phyloP scores from a whole-genome alignment of 2,113 vertebrate genomes.

The Chamaetylas fuelleborni region DNA sequence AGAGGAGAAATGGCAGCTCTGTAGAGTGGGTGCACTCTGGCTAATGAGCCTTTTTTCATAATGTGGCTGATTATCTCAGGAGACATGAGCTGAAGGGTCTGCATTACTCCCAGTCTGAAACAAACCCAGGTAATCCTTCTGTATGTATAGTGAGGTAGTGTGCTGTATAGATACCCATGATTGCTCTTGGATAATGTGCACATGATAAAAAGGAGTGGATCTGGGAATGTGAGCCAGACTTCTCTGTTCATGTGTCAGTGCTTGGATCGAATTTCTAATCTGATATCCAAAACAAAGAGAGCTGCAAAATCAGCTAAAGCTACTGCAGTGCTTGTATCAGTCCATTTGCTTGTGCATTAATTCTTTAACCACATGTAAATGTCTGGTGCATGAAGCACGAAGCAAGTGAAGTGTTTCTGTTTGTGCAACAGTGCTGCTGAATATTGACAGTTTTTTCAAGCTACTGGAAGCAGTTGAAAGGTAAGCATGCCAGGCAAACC shows the following conservation, averaged over 20 bases:
- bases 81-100: not conserved
- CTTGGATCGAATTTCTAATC: not conserved
- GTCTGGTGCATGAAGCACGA: not conserved
- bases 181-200: not conserved
- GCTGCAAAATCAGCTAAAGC: not conserved
- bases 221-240: not conserved
- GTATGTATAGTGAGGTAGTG: not conserved
- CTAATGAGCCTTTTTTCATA: not conserved
- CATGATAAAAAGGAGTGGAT: not conserved
- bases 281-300: not conserved
- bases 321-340: not conserved
- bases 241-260: not conserved
- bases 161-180: not conserved
- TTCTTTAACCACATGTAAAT: not conserved
- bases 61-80: not conserved
- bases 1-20: not conserved
- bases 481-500: not conserved
- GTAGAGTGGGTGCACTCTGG: not conserved
- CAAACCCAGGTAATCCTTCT: not conserved
- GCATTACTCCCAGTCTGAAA: not conserved
- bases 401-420: not conserved
- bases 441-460: conserved; percentile 6
- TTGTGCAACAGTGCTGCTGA: not conserved
- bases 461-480: not conserved
- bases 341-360: not conserved